Conservation (phyloP, 2,797 vertebrate species). For the Geotrypetes seraphini region DNA sequence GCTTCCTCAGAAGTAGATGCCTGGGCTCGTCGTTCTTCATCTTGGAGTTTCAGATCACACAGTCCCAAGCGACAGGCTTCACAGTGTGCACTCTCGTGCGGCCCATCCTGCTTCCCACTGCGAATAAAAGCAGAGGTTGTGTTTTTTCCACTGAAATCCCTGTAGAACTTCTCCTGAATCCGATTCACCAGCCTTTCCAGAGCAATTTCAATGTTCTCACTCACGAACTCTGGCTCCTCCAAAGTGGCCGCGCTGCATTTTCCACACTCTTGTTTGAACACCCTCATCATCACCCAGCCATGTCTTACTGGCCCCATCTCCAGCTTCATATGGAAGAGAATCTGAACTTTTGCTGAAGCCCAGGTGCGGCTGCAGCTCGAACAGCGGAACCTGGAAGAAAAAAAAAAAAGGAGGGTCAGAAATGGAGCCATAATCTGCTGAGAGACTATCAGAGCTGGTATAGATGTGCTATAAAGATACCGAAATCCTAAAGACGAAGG, state of each 20-base stretch:
- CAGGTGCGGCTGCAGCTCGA: conserved; percentile 38
- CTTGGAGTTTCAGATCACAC: too few relatives aligned
- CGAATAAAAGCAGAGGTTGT: background rate
- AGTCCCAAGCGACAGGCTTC: too few relatives aligned
- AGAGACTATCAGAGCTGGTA: too few relatives aligned
- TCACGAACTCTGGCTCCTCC: conserved; percentile 29
- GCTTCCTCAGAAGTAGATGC: too few relatives aligned
- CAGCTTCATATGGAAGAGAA: conserved; percentile 39
- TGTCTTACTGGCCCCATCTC: conserved; percentile 16
- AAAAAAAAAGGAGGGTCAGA: too few relatives aligned
- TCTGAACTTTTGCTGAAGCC: conserved; percentile 31
- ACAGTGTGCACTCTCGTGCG: conserved; percentile 3
- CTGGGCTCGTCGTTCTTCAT: too few relatives aligned
- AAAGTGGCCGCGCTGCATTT: conserved; percentile 12
- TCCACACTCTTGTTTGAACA: conserved; percentile 39
- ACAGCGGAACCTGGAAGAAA: too few relatives aligned
- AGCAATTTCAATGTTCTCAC: conserved; percentile 27
- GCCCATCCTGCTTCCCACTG: background rate
- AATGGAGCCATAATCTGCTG: too few relatives aligned
- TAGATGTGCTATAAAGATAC: too few relatives aligned
- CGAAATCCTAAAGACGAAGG: too few relatives aligned
- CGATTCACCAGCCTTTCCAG: conserved; percentile 25
- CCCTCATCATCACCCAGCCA: conserved; percentile 32
- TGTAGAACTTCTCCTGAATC: conserved; percentile 27
- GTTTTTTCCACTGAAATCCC: background rate